phyloP scores from a whole-genome alignment of 2,797 vertebrate genomes.

The Gymnothorax javanicus region DNA sequence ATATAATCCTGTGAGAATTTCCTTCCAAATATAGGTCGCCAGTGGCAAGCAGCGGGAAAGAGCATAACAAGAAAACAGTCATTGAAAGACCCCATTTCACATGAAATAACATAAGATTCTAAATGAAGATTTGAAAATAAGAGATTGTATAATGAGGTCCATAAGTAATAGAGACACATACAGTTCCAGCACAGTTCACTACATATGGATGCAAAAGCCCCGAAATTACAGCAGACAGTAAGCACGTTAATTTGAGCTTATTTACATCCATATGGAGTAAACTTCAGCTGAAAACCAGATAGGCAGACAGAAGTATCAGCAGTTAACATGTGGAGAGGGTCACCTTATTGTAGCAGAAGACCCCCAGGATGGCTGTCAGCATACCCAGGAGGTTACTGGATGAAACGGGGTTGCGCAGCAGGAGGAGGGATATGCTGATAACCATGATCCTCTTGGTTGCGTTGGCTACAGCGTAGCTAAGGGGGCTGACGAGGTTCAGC shows the following conservation, averaged over 20 bases:
- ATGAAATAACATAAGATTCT: not conserved
- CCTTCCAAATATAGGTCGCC: not conserved
- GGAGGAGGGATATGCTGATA: slow-evolving; percentile 91
- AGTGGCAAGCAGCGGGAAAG: not conserved
- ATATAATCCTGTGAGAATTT: not conserved
- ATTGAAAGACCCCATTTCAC: not conserved
- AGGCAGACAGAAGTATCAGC: not conserved
- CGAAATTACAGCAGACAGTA: no score
- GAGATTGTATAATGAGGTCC: not conserved
- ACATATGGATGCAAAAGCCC: no score
- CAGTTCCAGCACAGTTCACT: no score
- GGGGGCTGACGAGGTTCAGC: slow-evolving; percentile 92
- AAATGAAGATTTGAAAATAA: not conserved
- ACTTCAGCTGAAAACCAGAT: not conserved
- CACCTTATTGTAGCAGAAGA: slow-evolving; percentile 98
- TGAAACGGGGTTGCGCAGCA: slow-evolving; percentile 93
- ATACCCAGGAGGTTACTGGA: slow-evolving; percentile 91
- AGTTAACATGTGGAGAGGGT: slow-evolving; percentile 30
- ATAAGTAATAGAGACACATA: no score
- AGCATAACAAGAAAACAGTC: not conserved
- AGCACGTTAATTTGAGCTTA: no score
- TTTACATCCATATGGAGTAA: no score
- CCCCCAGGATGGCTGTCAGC: slow-evolving; percentile 95
- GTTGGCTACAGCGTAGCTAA: slow-evolving; percentile 97
- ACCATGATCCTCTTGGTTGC: slow-evolving; percentile 98